Percentiles rank a stretch among this genome's conserved stretches.
These are phyloP conservation scores for Chrysemys picta DNA, from an alignment of 2,113 vertebrate genomes.

Conservation along the genomic window DNA sequence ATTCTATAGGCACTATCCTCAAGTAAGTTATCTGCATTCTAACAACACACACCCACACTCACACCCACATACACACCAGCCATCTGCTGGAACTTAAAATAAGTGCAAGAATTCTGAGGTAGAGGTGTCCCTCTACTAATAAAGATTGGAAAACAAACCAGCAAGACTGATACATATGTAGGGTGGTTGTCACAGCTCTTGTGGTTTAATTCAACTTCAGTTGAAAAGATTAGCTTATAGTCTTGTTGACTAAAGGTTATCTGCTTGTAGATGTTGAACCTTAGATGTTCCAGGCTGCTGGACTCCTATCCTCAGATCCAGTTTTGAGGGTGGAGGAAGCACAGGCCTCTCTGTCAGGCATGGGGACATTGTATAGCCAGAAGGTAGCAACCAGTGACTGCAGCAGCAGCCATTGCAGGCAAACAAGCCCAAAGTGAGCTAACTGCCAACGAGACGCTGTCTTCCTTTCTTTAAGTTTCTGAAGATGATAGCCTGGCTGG, in stretches of 20 bases:
- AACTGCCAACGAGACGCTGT: accelerated
- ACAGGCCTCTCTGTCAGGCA: background rate
- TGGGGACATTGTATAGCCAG: background rate
- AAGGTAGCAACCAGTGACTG: background rate
- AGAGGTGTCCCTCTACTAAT: background rate
- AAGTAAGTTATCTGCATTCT: background rate
- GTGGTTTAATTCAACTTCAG: background rate
- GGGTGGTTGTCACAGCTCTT: background rate
- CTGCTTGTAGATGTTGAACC: background rate
- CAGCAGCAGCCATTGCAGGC: background rate
- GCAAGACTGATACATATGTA: background rate
- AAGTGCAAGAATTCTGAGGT: background rate
- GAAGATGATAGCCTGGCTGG: accelerated
- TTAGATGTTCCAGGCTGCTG: background rate
- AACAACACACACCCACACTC: background rate
- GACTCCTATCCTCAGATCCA: background rate
- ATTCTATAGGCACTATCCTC: background rate
- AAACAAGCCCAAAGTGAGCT: background rate
- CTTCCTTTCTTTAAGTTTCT: background rate
- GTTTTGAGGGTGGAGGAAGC: background rate
- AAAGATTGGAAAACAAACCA: background rate
- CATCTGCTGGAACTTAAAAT: background rate
- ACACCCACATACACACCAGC: background rate
- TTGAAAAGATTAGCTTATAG: no score
- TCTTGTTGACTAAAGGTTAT: background rate